These are phyloP conservation scores for Gobionotothen gibberifrons DNA, from an alignment of 2,797 vertebrate genomes.

Conservation along the genomic window DNA sequence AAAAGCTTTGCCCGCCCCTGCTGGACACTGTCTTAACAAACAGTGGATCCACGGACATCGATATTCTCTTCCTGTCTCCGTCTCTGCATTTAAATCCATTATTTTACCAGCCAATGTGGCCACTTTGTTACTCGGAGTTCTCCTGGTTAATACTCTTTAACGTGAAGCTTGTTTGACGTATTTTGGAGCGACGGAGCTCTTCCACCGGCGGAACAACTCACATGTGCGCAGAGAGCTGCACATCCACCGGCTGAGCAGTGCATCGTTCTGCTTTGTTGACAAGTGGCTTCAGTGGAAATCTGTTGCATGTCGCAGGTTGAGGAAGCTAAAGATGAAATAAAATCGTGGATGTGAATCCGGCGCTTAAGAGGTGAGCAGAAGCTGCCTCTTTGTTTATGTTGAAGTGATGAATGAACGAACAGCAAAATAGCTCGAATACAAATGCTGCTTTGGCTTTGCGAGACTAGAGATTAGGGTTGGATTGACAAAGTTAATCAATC, in stretches of 20 bases:
- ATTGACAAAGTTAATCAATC: conserved; percentile 25
- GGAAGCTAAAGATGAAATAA: background rate
- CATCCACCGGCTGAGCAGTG: conserved; percentile 33
- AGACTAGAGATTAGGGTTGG: background rate
- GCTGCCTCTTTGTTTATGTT: background rate
- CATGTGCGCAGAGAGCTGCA: conserved; percentile 39
- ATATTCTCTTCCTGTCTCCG: background rate
- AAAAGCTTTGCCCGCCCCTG: conserved; percentile 47
- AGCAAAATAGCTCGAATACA: background rate
- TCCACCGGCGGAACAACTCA: conserved; percentile 25
- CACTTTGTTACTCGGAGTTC: conserved; percentile 7
- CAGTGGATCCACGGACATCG: conserved; percentile 19
- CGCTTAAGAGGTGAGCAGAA: conserved; percentile 26
- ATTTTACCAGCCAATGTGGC: conserved; percentile 18
- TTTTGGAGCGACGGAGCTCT: conserved; percentile 26
- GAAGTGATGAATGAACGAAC: background rate
- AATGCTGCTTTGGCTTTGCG: background rate
- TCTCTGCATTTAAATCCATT: conserved; percentile 1
- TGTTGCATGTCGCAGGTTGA: conserved; percentile 14
- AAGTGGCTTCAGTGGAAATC: background rate
- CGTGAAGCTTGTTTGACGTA: conserved; percentile 1
- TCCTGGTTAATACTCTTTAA: background rate
- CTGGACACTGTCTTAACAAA: background rate
- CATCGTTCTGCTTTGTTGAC: background rate
- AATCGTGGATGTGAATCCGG: conserved; percentile 3